These are phyloP conservation scores for Cheirogaleus major DNA, from an alignment of 2,797 vertebrate genomes.

Conservation along the genomic window DNA sequence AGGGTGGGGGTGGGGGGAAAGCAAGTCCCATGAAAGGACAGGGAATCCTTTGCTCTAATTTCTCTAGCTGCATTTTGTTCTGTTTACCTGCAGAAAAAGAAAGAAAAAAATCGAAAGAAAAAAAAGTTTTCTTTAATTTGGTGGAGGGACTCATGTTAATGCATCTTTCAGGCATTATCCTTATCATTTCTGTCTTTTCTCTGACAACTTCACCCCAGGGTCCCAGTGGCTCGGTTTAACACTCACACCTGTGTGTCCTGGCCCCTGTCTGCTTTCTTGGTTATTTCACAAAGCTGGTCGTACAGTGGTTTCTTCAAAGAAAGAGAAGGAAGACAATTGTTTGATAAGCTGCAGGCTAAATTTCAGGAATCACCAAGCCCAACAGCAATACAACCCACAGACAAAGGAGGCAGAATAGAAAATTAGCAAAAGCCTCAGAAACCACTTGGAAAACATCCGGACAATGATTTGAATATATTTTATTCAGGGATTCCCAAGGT, in stretches of 20 bases:
- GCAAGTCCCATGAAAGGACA: conserved; percentile 21
- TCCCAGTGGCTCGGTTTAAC: conserved; percentile 44
- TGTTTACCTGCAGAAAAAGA: conserved; percentile 76
- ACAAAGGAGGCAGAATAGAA: conserved; percentile 22
- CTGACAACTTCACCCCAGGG: conserved; percentile 63
- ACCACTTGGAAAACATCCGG: neutral
- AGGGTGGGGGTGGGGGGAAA: conserved; percentile 82
- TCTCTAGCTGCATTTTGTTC: conserved; percentile 81
- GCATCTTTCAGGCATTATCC: conserved; percentile 71
- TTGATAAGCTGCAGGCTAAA: conserved; percentile 31
- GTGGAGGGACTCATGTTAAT: conserved; percentile 34
- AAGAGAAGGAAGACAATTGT: neutral
- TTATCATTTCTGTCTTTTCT: conserved; percentile 78
- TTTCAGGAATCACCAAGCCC: conserved; percentile 24
- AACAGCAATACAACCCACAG: conserved; percentile 32
- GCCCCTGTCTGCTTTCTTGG: conserved; percentile 62
- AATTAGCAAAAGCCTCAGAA: neutral
- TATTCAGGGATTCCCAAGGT: neutral
- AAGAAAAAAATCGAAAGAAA: neutral
- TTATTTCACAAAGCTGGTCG: conserved; percentile 70
- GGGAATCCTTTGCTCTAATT: conserved; percentile 84
- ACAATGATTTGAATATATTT: neutral
- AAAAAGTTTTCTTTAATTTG: conserved; percentile 64
- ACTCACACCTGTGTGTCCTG: neutral
- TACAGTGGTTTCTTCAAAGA: conserved; percentile 51